Percentiles rank a stretch among this genome's conserved stretches.
Conservation (phyloP, 2,888 invertebrate species). For the Digitonthophagus gazella region DNA sequence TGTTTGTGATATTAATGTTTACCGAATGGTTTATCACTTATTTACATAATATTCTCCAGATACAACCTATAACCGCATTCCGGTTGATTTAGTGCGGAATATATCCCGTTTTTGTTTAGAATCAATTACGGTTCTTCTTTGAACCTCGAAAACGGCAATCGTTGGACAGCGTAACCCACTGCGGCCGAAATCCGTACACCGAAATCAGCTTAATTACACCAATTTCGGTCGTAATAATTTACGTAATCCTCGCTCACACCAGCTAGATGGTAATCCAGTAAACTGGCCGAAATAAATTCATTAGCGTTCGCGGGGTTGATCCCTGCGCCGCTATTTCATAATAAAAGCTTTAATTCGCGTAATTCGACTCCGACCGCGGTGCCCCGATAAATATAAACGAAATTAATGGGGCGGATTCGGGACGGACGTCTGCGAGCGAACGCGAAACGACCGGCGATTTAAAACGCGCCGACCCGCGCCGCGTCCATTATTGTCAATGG, state of each 20-base stretch:
- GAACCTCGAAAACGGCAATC: background rate
- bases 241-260: background rate
- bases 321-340: background rate
- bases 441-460: background rate
- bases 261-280: background rate
- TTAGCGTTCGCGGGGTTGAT: background rate
- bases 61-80: too few species aligned
- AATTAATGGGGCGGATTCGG: background rate
- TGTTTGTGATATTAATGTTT: too few species aligned
- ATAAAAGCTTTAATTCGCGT: background rate
- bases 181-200: background rate
- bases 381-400: background rate
- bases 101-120: background rate
- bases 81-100: too few species aligned
- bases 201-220: background rate
- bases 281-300: background rate
- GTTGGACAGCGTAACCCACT: background rate
- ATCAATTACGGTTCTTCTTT: background rate
- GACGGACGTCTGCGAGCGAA: too few species aligned
- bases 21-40: too few species aligned
- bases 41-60: too few species aligned
- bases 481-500: background rate
- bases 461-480: background rate
- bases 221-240: background rate
- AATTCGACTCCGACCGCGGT: background rate